Conservation (phyloP, 2,113 vertebrate genomes). For the Corythoichthys haematopterus region DNA sequence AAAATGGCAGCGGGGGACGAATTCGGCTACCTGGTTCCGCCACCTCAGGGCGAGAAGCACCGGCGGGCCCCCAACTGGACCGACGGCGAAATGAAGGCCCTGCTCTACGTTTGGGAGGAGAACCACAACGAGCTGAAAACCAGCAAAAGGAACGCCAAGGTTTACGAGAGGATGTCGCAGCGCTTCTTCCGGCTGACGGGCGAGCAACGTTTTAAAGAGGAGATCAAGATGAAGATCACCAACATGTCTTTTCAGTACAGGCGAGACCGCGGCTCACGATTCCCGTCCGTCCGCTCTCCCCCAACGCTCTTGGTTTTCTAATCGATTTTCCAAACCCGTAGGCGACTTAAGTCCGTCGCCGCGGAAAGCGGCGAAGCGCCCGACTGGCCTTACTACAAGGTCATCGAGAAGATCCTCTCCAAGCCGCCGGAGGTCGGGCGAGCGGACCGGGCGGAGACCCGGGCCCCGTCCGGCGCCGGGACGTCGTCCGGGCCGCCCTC, state of each 20-base stretch:
- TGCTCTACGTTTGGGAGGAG: slow-evolving; percentile 96
- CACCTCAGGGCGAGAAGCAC: slow-evolving; percentile 86
- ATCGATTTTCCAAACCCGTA: slow-evolving; percentile 49
- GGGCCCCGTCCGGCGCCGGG: slow-evolving; percentile 75
- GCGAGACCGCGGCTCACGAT: not conserved
- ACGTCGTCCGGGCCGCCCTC: slow-evolving; percentile 70
- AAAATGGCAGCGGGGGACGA: slow-evolving; percentile 86
- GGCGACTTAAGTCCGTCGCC: slow-evolving; percentile 87
- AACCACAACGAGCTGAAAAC: slow-evolving; percentile 91
- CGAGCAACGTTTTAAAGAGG: slow-evolving; percentile 92
- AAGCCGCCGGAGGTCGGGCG: slow-evolving; percentile 83
- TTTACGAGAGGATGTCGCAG: slow-evolving; percentile 98
- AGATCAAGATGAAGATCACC: slow-evolving; percentile 99
- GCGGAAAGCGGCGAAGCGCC: slow-evolving; percentile 76
- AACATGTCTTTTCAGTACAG: slow-evolving; percentile 97
- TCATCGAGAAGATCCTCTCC: slow-evolving; percentile 92
- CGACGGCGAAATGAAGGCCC: slow-evolving; percentile 93
- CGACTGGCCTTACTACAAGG: slow-evolving; percentile 93
- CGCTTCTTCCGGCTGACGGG: slow-evolving; percentile 93
- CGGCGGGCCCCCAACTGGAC: slow-evolving; percentile 97
- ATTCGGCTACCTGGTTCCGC: slow-evolving; percentile 82
- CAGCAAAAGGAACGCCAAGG: slow-evolving; percentile 96
- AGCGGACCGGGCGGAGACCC: slow-evolving; percentile 76
- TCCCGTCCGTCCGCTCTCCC: not conserved
- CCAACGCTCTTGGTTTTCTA: slow-evolving; percentile 1